phyloP scores from a whole-genome alignment of 2,113 vertebrate species.

The Perognathus longimembris region DNA sequence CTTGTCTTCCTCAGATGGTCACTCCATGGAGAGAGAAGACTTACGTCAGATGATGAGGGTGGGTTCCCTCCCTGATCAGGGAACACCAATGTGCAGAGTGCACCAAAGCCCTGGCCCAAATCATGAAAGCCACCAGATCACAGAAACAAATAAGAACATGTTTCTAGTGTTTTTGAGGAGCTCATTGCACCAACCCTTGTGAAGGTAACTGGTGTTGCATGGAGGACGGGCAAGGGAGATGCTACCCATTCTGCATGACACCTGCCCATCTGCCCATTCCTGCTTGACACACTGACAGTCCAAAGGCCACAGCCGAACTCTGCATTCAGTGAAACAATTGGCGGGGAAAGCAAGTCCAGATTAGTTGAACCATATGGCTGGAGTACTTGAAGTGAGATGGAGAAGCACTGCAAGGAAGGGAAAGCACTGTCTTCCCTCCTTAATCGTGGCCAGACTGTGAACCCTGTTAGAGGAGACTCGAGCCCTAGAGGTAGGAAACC shows the following conservation, averaged over 20 bases:
- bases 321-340: no score
- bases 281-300: no score
- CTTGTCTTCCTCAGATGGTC: not conserved
- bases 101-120: not conserved
- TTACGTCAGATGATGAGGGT: no score
- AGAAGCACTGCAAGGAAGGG: not conserved
- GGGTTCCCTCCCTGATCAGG: not conserved
- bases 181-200: not conserved
- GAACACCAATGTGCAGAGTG: accelerated
- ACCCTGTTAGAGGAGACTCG: not conserved
- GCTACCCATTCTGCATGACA: no score
- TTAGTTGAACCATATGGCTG: not conserved
- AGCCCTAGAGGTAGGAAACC: not conserved
- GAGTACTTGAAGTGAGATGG: not conserved
- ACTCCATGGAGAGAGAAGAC: not conserved
- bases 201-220: not conserved
- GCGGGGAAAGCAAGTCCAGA: not conserved
- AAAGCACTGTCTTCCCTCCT: not conserved
- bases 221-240: not conserved
- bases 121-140: not conserved
- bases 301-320: not conserved
- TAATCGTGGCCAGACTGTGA: not conserved
- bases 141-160: not conserved
- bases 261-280: no score
- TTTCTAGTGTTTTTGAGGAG: not conserved